Conservation (phyloP, 2,888 invertebrate genomes). For the Ormyrus labotus region DNA sequence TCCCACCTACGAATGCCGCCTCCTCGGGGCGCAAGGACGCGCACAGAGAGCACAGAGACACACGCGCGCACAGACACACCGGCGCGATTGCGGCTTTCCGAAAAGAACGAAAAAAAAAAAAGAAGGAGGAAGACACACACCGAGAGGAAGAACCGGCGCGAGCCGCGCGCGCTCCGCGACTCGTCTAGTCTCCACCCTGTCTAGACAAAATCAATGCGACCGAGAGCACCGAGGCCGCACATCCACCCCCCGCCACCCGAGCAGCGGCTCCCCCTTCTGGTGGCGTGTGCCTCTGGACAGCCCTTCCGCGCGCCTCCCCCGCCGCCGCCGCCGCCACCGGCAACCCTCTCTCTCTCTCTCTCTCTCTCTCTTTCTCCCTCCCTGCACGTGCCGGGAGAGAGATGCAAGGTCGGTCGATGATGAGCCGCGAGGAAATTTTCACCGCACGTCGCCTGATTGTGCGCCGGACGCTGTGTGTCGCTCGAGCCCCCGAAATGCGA, state of each 20-base stretch:
- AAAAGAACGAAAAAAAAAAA: too few relatives aligned
- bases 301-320: background rate
- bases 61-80: too few relatives aligned
- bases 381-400: background rate
- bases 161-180: slow-evolving; percentile 36
- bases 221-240: slow-evolving; percentile 64
- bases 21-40: too few relatives aligned
- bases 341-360: background rate
- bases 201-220: slow-evolving; percentile 75
- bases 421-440: too few relatives aligned
- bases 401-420: too few relatives aligned
- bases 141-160: slow-evolving; percentile 14
- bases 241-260: background rate
- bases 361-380: background rate
- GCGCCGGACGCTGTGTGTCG: too few relatives aligned
- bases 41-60: too few relatives aligned
- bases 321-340: background rate
- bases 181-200: slow-evolving; percentile 71
- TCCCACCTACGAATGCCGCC: too few relatives aligned
- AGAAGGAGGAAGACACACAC: background rate
- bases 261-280: background rate
- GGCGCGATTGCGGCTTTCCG: background rate
- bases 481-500: too few relatives aligned
- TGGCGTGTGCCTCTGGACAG: slow-evolving; percentile 20
- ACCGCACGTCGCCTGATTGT: too few relatives aligned